phyloP scores from a whole-genome alignment of 1,140 invertebrate species.

The Trichomalopsis sarcophagae region DNA sequence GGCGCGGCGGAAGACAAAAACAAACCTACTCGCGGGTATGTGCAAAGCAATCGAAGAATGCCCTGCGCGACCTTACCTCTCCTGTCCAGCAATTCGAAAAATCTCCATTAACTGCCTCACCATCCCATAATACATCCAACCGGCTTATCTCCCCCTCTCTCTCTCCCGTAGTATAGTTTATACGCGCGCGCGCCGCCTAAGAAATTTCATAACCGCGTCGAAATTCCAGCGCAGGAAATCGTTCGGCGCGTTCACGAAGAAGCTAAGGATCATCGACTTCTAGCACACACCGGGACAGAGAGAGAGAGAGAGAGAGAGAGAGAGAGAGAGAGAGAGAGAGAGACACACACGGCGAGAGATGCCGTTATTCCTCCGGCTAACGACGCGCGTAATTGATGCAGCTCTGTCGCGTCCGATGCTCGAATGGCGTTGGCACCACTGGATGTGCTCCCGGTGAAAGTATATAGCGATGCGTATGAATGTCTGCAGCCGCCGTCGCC shows the following conservation, averaged over 20 bases:
- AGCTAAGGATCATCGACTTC: conserved; percentile 47
- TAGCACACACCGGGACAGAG: not conserved
- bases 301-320: not conserved
- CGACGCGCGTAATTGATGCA: conserved; percentile 49
- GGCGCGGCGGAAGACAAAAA: too few relatives aligned
- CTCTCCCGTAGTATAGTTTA: too few relatives aligned
- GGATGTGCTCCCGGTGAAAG: conserved; percentile 37
- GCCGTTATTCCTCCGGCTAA: conserved; percentile 42
- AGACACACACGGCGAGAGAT: not conserved
- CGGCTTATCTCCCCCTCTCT: not conserved
- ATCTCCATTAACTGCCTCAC: conserved; percentile 31
- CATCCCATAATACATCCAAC: not conserved
- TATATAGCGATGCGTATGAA: not conserved
- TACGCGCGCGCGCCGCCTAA: not conserved
- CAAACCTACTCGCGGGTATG: too few relatives aligned
- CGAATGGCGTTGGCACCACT: not conserved
- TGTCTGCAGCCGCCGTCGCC: not conserved
- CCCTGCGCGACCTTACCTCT: not conserved
- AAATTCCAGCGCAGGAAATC: conserved; percentile 45
- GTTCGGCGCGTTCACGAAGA: conserved; percentile 2
- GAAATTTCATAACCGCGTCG: conserved; percentile 49
- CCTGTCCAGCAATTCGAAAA: conserved; percentile 37
- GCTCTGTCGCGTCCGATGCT: conserved; percentile 1
- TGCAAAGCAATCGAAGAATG: too few relatives aligned
- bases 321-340: too few relatives aligned